These are phyloP conservation scores for Megalops atlanticus DNA, from an alignment of 2,113 vertebrate species.

Conservation along the genomic window DNA sequence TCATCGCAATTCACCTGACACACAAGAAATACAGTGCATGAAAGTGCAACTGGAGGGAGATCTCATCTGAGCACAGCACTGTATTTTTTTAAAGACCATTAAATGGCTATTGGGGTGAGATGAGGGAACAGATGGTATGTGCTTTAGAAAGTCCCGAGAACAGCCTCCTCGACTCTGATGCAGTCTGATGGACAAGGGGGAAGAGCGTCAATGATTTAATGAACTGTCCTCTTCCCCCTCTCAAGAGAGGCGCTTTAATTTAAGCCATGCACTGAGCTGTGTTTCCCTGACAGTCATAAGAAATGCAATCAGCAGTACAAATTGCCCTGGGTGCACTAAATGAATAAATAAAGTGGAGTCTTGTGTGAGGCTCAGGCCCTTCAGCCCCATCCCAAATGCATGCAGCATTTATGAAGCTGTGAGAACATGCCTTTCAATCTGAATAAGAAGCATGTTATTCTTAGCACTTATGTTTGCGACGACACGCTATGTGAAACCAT, in stretches of 20 bases:
- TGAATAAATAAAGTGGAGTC: constrained; percentile 7
- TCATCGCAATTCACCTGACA: background rate
- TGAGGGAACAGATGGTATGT: background rate
- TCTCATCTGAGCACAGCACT: background rate
- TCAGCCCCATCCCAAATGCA: background rate
- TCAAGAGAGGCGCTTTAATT: background rate
- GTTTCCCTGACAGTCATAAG: constrained; percentile 8
- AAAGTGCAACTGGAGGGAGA: background rate
- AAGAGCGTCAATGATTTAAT: background rate
- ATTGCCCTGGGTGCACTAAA: background rate
- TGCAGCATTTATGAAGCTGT: constrained; percentile 6
- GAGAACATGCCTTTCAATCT: background rate
- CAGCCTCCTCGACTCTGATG: background rate
- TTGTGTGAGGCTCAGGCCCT: background rate
- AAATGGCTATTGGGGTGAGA: background rate
- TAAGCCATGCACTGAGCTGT: constrained; percentile 8
- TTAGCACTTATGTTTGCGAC: background rate
- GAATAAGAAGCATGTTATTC: background rate
- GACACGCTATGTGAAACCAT: no score
- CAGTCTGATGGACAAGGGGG: background rate
- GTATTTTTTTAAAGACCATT: background rate
- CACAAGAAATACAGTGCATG: no score
- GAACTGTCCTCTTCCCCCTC: background rate
- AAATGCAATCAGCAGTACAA: constrained; percentile 4
- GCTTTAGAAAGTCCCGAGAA: background rate